Conservation (phyloP, 92 coral and sea anemone species). For the Diadumene lineata region DNA sequence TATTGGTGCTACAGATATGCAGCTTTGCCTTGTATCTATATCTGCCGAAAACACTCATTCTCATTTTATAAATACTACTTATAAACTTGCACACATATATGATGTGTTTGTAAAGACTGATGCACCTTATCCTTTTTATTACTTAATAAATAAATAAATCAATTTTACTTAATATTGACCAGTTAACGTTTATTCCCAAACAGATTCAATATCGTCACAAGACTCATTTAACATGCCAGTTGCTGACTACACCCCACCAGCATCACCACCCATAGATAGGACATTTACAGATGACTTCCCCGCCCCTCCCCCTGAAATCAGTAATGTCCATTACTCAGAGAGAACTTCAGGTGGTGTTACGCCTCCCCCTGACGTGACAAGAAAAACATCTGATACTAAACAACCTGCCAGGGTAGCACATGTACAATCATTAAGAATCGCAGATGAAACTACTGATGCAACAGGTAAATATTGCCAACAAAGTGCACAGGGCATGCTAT, state of each 20-base stretch:
- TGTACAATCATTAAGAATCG: slow-evolving; percentile 69
- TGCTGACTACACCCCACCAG: slow-evolving; percentile 84
- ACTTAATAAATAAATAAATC: too few relatives aligned
- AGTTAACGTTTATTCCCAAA: neutral
- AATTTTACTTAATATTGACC: too few relatives aligned
- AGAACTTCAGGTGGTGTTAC: slow-evolving; percentile 62
- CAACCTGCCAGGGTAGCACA: slow-evolving; percentile 66
- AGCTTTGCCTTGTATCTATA: too few relatives aligned
- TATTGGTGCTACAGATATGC: too few relatives aligned
- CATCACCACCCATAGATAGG: slow-evolving; percentile 54
- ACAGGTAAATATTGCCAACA: slow-evolving; percentile 59
- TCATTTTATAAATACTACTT: too few relatives aligned
- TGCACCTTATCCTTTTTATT: too few relatives aligned
- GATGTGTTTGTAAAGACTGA: too few relatives aligned
- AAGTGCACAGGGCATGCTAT: too few relatives aligned
- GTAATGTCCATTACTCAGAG: slow-evolving; percentile 42
- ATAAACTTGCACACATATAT: too few relatives aligned
- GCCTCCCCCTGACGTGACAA: slow-evolving; percentile 81
- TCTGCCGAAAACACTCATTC: too few relatives aligned
- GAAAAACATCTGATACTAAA: slow-evolving; percentile 50
- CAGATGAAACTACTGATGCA: slow-evolving; percentile 62
- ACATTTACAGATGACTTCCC: slow-evolving; percentile 76
- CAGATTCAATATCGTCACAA: slow-evolving; percentile 69
- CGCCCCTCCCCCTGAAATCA: slow-evolving; percentile 67
- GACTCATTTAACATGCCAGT: slow-evolving; percentile 62